A percentile compares a stretch with the other conserved stretches of the same genome.
Evolutionary conservation across 2,113 vertebrate species (phyloP).

Genomic region (Lucifuga dentata): DNA sequence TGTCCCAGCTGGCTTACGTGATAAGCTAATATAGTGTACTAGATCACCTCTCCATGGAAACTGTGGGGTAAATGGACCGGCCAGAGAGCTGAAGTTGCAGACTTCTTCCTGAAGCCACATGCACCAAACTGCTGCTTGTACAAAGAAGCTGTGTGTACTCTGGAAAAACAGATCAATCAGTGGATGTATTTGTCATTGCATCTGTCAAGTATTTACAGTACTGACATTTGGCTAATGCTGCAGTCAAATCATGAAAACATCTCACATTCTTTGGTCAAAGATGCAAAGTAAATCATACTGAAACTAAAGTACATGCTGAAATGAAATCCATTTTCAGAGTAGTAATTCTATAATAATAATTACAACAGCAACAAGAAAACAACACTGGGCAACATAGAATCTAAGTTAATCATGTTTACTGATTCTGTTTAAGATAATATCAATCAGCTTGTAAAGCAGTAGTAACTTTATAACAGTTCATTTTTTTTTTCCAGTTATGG

Average conservation of each 20-base stretch:
- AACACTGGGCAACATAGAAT: too few species aligned
- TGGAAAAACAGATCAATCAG: not conserved
- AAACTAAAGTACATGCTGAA: too few species aligned
- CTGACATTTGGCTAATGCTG: not conserved
- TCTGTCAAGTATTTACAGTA: not conserved
- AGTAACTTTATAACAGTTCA: too few species aligned
- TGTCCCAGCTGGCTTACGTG: slow-evolving; percentile 54
- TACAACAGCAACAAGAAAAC: too few species aligned
- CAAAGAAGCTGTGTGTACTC: not conserved
- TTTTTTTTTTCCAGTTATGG: too few species aligned
- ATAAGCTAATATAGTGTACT: slow-evolving; percentile 66
- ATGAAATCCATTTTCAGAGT: too few species aligned
- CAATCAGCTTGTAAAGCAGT: too few species aligned
- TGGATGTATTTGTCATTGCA: not conserved
- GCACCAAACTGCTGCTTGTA: not conserved
- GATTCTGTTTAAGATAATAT: too few species aligned
- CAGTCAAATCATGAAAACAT: not conserved
- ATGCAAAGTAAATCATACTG: too few species aligned
- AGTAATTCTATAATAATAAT: too few species aligned
- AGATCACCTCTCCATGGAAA: slow-evolving; percentile 69
- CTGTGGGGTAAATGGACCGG: slow-evolving; percentile 22
- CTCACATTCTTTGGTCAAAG: not conserved
- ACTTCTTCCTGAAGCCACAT: slow-evolving; percentile 28
- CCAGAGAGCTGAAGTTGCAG: slow-evolving; percentile 20
- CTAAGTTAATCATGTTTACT: too few species aligned